These are phyloP conservation scores for Apogon talboti DNA, from an alignment of 2,797 vertebrate genomes.

Conservation along the genomic window DNA sequence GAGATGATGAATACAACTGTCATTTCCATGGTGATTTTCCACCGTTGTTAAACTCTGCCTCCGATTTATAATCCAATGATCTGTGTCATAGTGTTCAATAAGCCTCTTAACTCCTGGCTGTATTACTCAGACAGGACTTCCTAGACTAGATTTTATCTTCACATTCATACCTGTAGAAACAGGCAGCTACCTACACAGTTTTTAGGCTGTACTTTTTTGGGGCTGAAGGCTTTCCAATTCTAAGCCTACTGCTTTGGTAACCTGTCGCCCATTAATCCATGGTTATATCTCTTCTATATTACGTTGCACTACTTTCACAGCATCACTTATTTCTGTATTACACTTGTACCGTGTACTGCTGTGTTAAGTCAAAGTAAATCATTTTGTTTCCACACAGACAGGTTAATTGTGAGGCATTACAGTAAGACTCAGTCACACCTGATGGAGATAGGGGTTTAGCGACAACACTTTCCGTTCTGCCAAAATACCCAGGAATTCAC, in stretches of 20 bases:
- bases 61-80: neutral
- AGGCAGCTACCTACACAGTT: conserved; percentile 8
- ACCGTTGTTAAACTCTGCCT: neutral
- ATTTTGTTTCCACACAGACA: conserved; percentile 32
- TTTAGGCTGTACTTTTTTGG: conserved; percentile 12
- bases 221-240: neutral
- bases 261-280: conserved; percentile 8
- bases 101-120: neutral
- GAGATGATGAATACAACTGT: neutral
- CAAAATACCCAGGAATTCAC: conserved; percentile 39
- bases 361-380: conserved; percentile 14
- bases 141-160: neutral
- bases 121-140: conserved; percentile 2
- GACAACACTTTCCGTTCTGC: conserved; percentile 9
- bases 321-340: neutral
- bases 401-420: conserved; percentile 43
- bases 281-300: conserved; percentile 10
- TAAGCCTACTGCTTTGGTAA: conserved; percentile 21
- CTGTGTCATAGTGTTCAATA: neutral
- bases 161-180: conserved; percentile 28
- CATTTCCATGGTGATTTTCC: conserved; percentile 1
- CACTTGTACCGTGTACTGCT: too few species aligned
- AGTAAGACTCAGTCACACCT: conserved; percentile 43
- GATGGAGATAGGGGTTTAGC: conserved; percentile 3
- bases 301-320: neutral